Evolutionary conservation across 1,140 invertebrate species (phyloP), one percentile per base, ranked within the genome.

Genomic region (Heliconius melpomene): DNA sequence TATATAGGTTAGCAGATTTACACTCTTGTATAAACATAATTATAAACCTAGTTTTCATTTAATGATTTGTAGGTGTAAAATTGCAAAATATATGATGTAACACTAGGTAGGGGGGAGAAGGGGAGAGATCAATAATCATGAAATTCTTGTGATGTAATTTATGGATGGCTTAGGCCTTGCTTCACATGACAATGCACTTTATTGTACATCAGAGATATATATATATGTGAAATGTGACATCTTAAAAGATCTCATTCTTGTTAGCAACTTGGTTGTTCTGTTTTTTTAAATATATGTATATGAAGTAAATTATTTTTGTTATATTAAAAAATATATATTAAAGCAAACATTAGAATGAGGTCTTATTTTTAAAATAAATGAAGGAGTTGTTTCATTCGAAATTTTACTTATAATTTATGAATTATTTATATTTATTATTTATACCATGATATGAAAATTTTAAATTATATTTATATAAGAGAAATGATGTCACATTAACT

Each of bases 151-250:
- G 50, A 52, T 18, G 50, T 52, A 20, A 52, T 52, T 52, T 52
- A 52, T 52, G 18, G 50, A 52, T 16, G 50, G 50, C 84, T 89
- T 88, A 66, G 60, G 60, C 60, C 85, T 57, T 85, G 79, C 88
- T 89, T 91, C 91, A 88, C 87, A 72, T 72, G 71, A n/a, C 71
- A 72, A 72, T 72, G 71, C 71, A 72, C 29, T 72, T 16, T 23
- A 11, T 38, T n/a, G n/a, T n/a, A n/a, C n/a, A n/a, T n/a, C n/a
- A n/a, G n/a, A n/a, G n/a, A 60, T 26, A 66, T 66, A 60, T 60
- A 66, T 66, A 13, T 57, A 23, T 57, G 8, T 16, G 23, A 13
- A 66, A 66, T 26, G 60, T 60, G 9, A 60, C 54, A n/a, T 60
- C 60, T 16, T 13, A 66, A 8, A 66, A 16, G 23, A 26, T n/a